Base-by-base conservation (phyloP, 2,888 invertebrate genomes). In the Aspidapion aeneum region DNA sequence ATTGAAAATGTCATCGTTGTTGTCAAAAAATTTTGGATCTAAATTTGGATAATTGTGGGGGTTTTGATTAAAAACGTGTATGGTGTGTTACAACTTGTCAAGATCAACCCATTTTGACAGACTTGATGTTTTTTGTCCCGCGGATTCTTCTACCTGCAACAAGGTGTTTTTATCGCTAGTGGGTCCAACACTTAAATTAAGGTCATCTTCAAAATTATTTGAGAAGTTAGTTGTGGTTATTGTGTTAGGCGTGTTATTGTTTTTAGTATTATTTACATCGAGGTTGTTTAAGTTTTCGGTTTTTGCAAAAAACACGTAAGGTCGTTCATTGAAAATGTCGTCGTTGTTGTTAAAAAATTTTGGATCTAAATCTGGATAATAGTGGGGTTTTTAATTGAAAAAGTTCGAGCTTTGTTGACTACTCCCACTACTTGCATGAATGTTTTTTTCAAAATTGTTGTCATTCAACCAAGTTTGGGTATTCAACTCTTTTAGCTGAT, bases 21-120 rank as follows among this genome's bases (percentile, higher is more conserved):
- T 58, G 50, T 69, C 64, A 50, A 69, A 54, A 20, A 69, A 68
- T 22, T 66, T 64, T 7, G 65, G 60, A 19, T 72, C 69, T n/a
- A 71, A 62, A 60, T 69, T 73, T 12, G 72, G 71, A 51, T 72
- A 70, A 55, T 69, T 70, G 21, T 66, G 67, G 2, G 66, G 64
- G 3, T 57, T 60, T 18, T 64, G 52, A 54, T 63, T 63, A 20
- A 68, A 68, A 18, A 64, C 64, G 21, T n/a, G n/a, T n/a, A n/a
- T n/a, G n/a, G n/a, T n/a, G n/a, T n/a, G n/a, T n/a, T n/a, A 81
- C 79, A 79, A 75, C 76, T 79, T 79, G 75, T 77, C 78, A 78
- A 80, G 80, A 77, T 78, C 77, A 75, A 81, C 80, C 80, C 80
- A 81, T n/a, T n/a, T n/a, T 77, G 77, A 75, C 72, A 74, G 76